These are phyloP conservation scores for Helicorthomorpha holstii DNA, from an alignment of 1,140 invertebrate genomes.

Conservation along the genomic window DNA sequence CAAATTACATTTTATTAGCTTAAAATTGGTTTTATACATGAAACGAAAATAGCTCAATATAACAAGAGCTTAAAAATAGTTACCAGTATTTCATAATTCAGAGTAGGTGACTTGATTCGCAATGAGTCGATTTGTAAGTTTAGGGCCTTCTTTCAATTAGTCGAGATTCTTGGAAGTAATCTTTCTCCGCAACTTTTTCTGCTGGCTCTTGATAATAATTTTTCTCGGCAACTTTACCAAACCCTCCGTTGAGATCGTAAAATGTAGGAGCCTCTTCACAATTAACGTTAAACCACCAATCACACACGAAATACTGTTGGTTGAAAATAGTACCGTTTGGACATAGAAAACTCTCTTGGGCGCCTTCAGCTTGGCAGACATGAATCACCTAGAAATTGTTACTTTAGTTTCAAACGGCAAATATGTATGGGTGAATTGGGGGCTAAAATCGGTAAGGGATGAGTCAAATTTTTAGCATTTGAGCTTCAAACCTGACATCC, in stretches of 20 bases:
- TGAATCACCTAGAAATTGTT: background rate
- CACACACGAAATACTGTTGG: conserved; percentile 30
- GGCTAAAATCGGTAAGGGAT: no score
- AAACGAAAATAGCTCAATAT: no score
- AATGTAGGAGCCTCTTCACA: conserved; percentile 12
- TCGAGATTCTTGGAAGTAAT: conserved; percentile 1
- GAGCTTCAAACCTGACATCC: conserved; percentile 52
- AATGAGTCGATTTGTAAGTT: no score
- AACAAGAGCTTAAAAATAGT: no score
- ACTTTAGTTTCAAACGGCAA: background rate
- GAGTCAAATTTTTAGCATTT: no score
- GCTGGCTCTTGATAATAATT: conserved; percentile 2
- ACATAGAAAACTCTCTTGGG: conserved; percentile 65
- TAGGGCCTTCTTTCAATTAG: background rate
- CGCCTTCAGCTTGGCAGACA: conserved; percentile 30
- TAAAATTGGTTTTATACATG: no score
- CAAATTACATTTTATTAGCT: no score
- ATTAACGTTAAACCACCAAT: conserved; percentile 17
- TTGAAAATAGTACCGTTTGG: conserved; percentile 78
- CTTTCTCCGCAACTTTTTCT: background rate
- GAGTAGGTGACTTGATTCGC: no score
- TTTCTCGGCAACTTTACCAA: conserved; percentile 1
- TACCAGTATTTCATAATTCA: no score
- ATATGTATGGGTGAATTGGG: background rate
- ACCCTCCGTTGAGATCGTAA: conserved; percentile 13